Conservation (phyloP, 2,797 vertebrate genomes). For the Rhinichthys osculus region DNA sequence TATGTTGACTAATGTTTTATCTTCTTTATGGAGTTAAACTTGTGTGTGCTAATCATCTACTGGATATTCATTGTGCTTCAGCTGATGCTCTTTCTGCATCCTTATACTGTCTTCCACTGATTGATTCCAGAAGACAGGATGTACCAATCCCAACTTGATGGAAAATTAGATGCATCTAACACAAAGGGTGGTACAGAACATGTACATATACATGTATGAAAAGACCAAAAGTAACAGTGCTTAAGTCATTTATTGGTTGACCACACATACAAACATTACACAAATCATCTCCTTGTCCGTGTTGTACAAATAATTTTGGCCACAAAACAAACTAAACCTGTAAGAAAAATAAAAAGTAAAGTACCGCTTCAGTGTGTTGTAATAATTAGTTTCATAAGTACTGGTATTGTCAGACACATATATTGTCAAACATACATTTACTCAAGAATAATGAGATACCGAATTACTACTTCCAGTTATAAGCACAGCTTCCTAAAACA, state of each 20-base stretch:
- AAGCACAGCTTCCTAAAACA: slow-evolving; percentile 50
- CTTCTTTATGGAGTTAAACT: not conserved
- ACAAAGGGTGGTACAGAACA: not conserved
- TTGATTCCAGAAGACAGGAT: not conserved
- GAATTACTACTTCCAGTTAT: slow-evolving; percentile 78
- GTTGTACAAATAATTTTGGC: slow-evolving; percentile 63
- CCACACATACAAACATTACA: slow-evolving; percentile 63
- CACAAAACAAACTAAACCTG: slow-evolving; percentile 58
- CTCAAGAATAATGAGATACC: slow-evolving; percentile 63
- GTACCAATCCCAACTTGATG: not conserved
- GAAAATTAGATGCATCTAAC: not conserved
- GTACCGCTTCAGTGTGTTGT: slow-evolving; percentile 49
- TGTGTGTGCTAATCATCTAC: not conserved
- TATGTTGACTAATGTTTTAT: not conserved
- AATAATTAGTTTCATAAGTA: slow-evolving; percentile 50
- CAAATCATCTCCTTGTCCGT: slow-evolving; percentile 58
- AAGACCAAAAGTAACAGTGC: slow-evolving; percentile 55
- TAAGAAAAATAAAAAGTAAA: slow-evolving; percentile 62
- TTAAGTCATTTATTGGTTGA: slow-evolving; percentile 68
- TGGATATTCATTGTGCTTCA: not conserved
- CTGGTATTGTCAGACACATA: slow-evolving; percentile 40
- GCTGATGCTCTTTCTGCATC: not conserved
- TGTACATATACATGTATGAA: slow-evolving; percentile 26
- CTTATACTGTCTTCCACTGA: not conserved
- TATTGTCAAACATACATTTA: slow-evolving; percentile 54